phyloP scores from a whole-genome alignment of 2,113 vertebrate genomes.

The Erinaceus europaeus region DNA sequence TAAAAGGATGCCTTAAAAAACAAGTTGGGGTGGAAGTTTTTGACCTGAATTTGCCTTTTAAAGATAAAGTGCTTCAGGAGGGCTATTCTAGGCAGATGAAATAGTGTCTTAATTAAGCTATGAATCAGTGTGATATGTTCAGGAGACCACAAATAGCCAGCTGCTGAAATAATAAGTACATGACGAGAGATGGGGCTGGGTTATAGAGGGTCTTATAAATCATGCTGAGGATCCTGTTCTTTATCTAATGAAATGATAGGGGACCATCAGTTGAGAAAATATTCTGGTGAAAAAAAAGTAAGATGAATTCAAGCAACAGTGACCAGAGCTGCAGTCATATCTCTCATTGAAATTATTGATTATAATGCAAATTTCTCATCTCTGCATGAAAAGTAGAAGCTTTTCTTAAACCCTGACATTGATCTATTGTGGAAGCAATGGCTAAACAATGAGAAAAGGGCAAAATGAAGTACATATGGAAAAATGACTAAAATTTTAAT shows the following conservation, averaged over 20 bases:
- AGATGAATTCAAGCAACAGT: not conserved
- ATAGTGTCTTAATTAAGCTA: not conserved
- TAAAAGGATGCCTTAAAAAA: not conserved
- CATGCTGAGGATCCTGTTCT: not conserved
- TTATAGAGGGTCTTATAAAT: not conserved
- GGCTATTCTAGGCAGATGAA: not conserved
- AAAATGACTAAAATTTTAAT: not conserved
- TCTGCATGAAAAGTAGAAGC: not conserved
- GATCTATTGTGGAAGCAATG: not conserved
- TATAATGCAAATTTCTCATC: not conserved
- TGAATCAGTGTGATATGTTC: not conserved
- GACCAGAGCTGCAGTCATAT: not conserved
- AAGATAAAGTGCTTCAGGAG: not conserved
- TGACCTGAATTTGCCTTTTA: not conserved
- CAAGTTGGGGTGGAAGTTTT: not conserved
- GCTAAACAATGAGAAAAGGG: not conserved
- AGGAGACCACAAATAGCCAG: not conserved
- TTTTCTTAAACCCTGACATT: not conserved
- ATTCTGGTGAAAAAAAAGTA: not conserved
- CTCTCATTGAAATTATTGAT: not conserved
- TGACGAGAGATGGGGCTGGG: not conserved
- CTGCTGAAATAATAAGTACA: not conserved
- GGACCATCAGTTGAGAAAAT: not conserved
- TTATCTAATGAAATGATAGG: not conserved
- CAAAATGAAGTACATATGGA: not conserved